Evolutionary conservation across 2,888 invertebrate species (phyloP).

Genomic region (Watsonalla cultraria): DNA sequence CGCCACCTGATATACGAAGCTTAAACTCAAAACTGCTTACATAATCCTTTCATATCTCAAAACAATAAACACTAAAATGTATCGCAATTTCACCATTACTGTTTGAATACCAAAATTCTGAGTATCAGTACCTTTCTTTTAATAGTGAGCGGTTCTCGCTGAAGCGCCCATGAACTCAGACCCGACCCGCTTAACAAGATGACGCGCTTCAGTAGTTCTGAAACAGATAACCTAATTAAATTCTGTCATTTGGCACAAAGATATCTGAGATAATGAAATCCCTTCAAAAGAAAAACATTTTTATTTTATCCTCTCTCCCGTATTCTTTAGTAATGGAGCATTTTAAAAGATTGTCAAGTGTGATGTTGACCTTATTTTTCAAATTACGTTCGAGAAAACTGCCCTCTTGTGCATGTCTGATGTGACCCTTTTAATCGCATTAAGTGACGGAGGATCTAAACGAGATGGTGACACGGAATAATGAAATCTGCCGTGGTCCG

Average conservation of each 20-base stretch:
- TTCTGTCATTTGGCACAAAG: slow-evolving; percentile 52
- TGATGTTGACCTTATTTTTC: slow-evolving; percentile 38
- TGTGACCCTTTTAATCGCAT: slow-evolving; percentile 59
- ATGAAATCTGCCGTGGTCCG: slow-evolving; percentile 53
- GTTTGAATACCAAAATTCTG: slow-evolving; percentile 17
- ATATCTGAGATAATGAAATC: slow-evolving; percentile 49
- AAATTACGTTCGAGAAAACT: slow-evolving; percentile 36
- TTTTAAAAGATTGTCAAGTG: slow-evolving; percentile 22
- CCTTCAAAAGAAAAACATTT: slow-evolving; percentile 44
- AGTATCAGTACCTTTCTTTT: slow-evolving; percentile 79
- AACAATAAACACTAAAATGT: not conserved
- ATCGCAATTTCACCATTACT: slow-evolving; percentile 13
- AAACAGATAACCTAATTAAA: slow-evolving; percentile 72
- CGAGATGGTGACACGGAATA: slow-evolving; percentile 52
- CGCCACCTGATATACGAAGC: slow-evolving; percentile 77
- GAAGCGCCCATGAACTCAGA: slow-evolving; percentile 94
- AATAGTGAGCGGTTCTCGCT: slow-evolving; percentile 88
- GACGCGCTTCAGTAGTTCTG: slow-evolving; percentile 92
- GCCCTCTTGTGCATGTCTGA: slow-evolving; percentile 42
- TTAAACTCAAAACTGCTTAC: not conserved
- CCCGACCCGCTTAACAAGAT: slow-evolving; percentile 94
- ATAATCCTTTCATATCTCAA: not conserved
- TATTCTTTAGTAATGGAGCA: slow-evolving; percentile 21
- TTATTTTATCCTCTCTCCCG: slow-evolving; percentile 23
- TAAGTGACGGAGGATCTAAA: slow-evolving; percentile 52